Evolutionary conservation across 2,888 invertebrate genomes (phyloP), one percentile per base, ranked within the genome.

Genomic region (Athrips mouffetella): DNA sequence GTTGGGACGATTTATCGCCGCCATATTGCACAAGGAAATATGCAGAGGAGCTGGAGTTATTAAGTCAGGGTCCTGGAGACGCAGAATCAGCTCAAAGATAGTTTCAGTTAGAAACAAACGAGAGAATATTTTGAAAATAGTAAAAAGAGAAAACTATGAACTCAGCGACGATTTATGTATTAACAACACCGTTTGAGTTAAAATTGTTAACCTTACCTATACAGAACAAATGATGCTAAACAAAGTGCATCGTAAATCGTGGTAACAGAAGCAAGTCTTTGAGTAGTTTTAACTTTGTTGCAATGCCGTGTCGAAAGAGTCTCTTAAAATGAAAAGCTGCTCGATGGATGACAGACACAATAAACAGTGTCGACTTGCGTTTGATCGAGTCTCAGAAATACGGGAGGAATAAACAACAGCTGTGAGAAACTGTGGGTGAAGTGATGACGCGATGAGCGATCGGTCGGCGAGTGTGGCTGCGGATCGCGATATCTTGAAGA

Each of bases 1-100:
- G 47, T 39, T 46, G 39, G 39, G 21, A 45, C 11, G 45, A 42
- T 42, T 42, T 42, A 42, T 42, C 42, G 42, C 27, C 10, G 25
- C 11, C 42, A 42, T 42, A 42, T 42, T 45, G 45, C 45, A 11
- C 11, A 11, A 23, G 31, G 23, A 25, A 42, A 30, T 42, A 42
- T 42, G 42, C 42, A 45, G 31, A 31, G 33, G 33, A 35, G 45
- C 33, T 33, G 21, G 23, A 16, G 10, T 20, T 45, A 29, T 25
- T 29, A 25, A 15, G 41, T 29, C 10, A 10, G 41, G 11, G 41
- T 11, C 15, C 16, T 1, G 15, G 41, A 10, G 27, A 29, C 27
- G 41, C 3, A 18, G 11, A 37, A n/a, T 37, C 37, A 18, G 37
- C 37, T 20, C 5, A n/a, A 5, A 37, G 21, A 21, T 21, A 18